Evolutionary conservation across 2,113 vertebrate genomes (phyloP).

Genomic region (Hiodon tergisus): DNA sequence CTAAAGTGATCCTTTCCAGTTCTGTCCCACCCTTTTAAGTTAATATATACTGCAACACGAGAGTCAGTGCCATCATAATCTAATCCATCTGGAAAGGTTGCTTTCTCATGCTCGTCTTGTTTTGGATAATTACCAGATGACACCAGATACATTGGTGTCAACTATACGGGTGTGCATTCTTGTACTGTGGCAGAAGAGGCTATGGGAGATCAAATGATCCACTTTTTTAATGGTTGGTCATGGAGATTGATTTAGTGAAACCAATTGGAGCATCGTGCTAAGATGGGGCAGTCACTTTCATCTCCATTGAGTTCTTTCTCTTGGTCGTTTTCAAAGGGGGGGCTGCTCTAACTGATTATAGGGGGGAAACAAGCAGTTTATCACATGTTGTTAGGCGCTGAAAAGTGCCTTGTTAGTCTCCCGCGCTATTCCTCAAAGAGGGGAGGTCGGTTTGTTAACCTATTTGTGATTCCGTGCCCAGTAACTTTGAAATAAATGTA

Average conservation of each 20-base stretch:
- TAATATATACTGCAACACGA: not conserved
- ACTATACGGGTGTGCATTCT: conserved; percentile 12
- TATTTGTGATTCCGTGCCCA: too few species aligned
- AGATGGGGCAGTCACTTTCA: conserved; percentile 50
- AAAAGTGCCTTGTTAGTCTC: conserved; percentile 33
- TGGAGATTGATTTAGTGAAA: conserved; percentile 58
- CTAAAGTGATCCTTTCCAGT: too few species aligned
- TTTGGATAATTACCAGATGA: too few species aligned
- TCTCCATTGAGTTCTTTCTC: conserved; percentile 50
- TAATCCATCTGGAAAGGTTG: not conserved
- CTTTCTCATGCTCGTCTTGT: not conserved
- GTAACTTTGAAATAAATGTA: too few species aligned
- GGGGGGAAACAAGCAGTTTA: conserved; percentile 42
- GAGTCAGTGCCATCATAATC: not conserved
- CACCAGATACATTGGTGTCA: not conserved
- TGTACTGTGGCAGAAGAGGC: conserved; percentile 24
- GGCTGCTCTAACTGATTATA: conserved; percentile 51
- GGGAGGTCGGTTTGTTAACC: too few species aligned
- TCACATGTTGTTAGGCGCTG: conserved; percentile 49
- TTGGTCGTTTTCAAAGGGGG: conserved; percentile 44
- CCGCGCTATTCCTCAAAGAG: too few species aligned
- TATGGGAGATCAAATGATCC: conserved; percentile 39
- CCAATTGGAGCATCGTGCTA: conserved; percentile 52
- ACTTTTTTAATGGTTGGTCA: conserved; percentile 43
- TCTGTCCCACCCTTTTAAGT: too few species aligned